phyloP scores from a whole-genome alignment of 2,113 vertebrate species.

The Cygnus atratus region DNA sequence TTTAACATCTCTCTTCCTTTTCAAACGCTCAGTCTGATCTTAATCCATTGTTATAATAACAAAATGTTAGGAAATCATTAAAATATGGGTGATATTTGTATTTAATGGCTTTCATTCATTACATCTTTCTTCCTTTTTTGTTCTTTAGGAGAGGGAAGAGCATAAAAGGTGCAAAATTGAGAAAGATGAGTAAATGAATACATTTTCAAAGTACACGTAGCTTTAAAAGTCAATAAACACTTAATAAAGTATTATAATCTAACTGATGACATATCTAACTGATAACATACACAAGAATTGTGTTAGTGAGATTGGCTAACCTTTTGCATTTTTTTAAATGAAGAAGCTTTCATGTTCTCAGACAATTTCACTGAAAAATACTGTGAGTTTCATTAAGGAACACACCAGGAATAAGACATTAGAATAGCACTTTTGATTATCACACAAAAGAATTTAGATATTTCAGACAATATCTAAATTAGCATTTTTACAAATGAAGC shows the following conservation, averaged over 20 bases:
- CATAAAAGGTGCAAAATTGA: background rate
- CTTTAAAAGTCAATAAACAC: background rate
- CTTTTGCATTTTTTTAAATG: constrained; percentile 98
- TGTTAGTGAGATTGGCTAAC: constrained; percentile 60
- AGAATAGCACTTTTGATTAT: background rate
- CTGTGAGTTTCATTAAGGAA: constrained; percentile 83
- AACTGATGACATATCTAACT: background rate
- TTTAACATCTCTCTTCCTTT: background rate
- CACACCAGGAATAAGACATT: background rate
- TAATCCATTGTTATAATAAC: background rate
- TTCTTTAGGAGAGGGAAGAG: background rate
- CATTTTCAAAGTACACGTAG: background rate
- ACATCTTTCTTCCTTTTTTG: background rate
- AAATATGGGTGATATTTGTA: background rate
- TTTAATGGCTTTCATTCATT: background rate
- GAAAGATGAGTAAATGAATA: background rate
- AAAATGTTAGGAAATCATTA: background rate
- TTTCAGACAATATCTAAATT: background rate
- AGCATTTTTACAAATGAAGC: background rate
- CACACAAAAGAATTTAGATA: background rate
- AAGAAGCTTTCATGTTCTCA: constrained; percentile 97
- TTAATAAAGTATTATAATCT: background rate
- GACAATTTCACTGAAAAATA: constrained; percentile 99
- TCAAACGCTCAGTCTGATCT: background rate
- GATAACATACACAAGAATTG: background rate